Percentiles rank a stretch among this genome's conserved stretches.
Conservation (phyloP, 2,888 invertebrate species). For the Dynastes maya region DNA sequence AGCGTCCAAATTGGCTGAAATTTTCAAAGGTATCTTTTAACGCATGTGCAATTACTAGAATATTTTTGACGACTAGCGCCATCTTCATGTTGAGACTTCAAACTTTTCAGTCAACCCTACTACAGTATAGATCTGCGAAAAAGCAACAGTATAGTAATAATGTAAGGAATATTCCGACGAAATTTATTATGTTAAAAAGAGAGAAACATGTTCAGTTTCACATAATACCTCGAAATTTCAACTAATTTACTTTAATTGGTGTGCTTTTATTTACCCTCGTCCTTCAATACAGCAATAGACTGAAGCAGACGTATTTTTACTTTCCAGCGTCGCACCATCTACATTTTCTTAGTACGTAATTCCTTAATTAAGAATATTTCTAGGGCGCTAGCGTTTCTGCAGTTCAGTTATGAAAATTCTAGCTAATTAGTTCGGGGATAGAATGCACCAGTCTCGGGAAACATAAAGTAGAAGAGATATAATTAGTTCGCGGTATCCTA, state of each 20-base stretch:
- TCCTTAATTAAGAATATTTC: constrained; percentile 4
- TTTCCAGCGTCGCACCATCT: not conserved
- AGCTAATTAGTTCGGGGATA: not conserved
- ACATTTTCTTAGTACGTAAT: constrained; percentile 8
- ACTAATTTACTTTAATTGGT: not conserved
- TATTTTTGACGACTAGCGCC: no score
- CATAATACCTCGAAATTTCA: not conserved
- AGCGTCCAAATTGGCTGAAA: no score
- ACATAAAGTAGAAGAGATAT: not conserved
- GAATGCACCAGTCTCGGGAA: not conserved
- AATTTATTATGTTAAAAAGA: no score
- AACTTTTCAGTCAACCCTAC: no score
- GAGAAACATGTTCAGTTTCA: no score
- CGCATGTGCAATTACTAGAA: no score
- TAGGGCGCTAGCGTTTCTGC: not conserved
- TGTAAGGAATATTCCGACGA: no score
- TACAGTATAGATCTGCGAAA: no score
- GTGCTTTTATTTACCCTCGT: not conserved
- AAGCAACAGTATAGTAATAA: no score
- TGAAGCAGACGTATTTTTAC: not conserved
- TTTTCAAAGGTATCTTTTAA: no score
- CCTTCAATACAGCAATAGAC: not conserved
- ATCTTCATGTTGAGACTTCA: no score
- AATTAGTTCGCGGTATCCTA: not conserved
- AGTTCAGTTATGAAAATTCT: not conserved